phyloP scores from a whole-genome alignment of 2,113 vertebrate species.

The Pachypanchax playfairii region DNA sequence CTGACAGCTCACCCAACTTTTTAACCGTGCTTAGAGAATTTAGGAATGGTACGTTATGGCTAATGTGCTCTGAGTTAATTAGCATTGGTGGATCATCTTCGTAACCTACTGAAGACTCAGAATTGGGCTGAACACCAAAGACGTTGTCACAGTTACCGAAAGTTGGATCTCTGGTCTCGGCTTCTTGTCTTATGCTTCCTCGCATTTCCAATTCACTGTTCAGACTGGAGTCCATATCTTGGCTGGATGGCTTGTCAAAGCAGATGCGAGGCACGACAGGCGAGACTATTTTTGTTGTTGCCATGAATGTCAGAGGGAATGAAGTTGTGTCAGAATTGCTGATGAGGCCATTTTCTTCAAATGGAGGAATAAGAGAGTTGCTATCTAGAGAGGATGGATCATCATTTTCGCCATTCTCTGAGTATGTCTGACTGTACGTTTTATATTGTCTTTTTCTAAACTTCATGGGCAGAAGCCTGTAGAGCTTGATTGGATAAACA shows the following conservation, averaged over 20 bases:
- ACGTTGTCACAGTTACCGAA: slow-evolving; percentile 82
- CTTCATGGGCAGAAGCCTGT: slow-evolving; percentile 95
- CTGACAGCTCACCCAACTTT: slow-evolving; percentile 84
- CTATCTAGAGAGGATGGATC: slow-evolving; percentile 73
- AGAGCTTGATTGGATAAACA: slow-evolving; percentile 95
- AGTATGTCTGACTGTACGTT: slow-evolving; percentile 86
- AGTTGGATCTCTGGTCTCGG: slow-evolving; percentile 64
- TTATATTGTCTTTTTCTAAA: slow-evolving; percentile 91
- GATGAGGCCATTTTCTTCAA: slow-evolving; percentile 77
- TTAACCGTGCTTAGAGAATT: slow-evolving; percentile 73
- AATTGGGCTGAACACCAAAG: slow-evolving; percentile 82
- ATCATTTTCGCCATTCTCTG: slow-evolving; percentile 73
- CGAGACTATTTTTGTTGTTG: slow-evolving; percentile 79
- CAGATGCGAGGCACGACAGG: slow-evolving; percentile 77
- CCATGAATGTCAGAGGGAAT: slow-evolving; percentile 82
- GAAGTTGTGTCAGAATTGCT: slow-evolving; percentile 62
- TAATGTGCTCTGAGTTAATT: slow-evolving; percentile 53
- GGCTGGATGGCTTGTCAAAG: slow-evolving; percentile 71
- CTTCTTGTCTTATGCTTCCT: slow-evolving; percentile 40
- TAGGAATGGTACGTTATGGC: slow-evolving; percentile 61
- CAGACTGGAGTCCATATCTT: slow-evolving; percentile 48
- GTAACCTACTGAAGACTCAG: slow-evolving; percentile 81
- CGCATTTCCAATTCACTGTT: slow-evolving; percentile 48
- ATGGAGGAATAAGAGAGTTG: slow-evolving; percentile 78
- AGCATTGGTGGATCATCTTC: slow-evolving; percentile 70